Conservation (phyloP, 2,888 invertebrate species). For the Iphiclides podalirius region DNA sequence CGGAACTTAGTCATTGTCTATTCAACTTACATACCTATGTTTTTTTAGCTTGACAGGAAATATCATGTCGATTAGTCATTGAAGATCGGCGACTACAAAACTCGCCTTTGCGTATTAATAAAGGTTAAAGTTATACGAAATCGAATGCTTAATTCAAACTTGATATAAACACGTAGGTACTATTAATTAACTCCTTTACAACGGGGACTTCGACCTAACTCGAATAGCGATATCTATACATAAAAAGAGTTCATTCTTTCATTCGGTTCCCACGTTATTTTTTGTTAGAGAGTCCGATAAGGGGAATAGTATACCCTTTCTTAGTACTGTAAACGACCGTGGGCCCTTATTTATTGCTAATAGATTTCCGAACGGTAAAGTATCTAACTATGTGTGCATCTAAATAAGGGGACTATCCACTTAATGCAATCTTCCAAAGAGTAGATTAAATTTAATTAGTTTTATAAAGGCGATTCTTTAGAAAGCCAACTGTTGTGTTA, state of each 20-base stretch:
- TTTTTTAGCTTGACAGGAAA: slow-evolving; percentile 22
- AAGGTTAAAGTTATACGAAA: slow-evolving; percentile 22
- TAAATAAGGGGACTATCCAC: slow-evolving; percentile 47
- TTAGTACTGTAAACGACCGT: slow-evolving; percentile 65
- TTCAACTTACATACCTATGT: slow-evolving; percentile 17
- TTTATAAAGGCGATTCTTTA: slow-evolving; percentile 33
- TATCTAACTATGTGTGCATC: slow-evolving; percentile 57
- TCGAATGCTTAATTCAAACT: slow-evolving; percentile 18
- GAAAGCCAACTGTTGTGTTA: not conserved
- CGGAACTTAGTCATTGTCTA: slow-evolving; percentile 25
- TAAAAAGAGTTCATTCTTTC: slow-evolving; percentile 68
- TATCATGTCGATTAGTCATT: slow-evolving; percentile 25
- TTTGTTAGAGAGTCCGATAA: slow-evolving; percentile 71
- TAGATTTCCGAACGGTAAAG: slow-evolving; percentile 68
- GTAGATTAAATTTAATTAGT: slow-evolving; percentile 27
- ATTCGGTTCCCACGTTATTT: slow-evolving; percentile 75
- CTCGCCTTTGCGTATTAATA: slow-evolving; percentile 20
- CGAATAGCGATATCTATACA: slow-evolving; percentile 48
- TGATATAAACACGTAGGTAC: slow-evolving; percentile 30
- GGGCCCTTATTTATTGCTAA: slow-evolving; percentile 74
- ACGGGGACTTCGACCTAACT: slow-evolving; percentile 55
- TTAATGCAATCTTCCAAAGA: slow-evolving; percentile 40
- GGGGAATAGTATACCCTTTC: slow-evolving; percentile 76
- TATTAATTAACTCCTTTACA: slow-evolving; percentile 47
- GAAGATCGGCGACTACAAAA: slow-evolving; percentile 18